Conservation (phyloP, 2,797 vertebrate genomes). For the Tarsius wallacei region DNA sequence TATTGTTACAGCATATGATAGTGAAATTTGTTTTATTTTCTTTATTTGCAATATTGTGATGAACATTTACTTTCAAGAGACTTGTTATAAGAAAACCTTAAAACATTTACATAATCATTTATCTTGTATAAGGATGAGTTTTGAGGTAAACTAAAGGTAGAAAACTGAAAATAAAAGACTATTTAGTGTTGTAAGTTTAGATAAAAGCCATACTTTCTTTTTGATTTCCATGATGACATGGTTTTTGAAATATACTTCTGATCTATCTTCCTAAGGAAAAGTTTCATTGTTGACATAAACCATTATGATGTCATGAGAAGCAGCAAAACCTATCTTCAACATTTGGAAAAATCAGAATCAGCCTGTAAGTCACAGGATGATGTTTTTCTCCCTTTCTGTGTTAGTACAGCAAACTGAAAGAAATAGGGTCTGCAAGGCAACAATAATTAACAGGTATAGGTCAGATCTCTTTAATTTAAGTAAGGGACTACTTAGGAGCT, state of each 20-base stretch:
- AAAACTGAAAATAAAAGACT: slow-evolving; percentile 20
- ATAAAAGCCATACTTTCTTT: slow-evolving; percentile 12
- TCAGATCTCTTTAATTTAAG: background rate
- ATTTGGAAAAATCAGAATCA: slow-evolving; percentile 48
- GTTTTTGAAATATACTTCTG: slow-evolving; percentile 48
- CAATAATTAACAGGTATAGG: background rate
- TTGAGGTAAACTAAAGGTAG: slow-evolving; percentile 46
- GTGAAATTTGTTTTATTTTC: slow-evolving; percentile 45
- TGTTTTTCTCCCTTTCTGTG: background rate
- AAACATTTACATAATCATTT: background rate
- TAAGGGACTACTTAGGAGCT: background rate
- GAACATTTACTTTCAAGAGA: slow-evolving; percentile 55
- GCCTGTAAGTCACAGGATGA: slow-evolving; percentile 1
- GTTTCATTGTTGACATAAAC: slow-evolving; percentile 57
- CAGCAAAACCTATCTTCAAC: background rate
- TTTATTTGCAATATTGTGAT: slow-evolving; percentile 39
- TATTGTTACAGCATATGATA: background rate
- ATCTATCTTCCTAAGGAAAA: slow-evolving; percentile 71
- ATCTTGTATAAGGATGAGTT: slow-evolving; percentile 15
- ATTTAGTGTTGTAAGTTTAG: slow-evolving; percentile 7
- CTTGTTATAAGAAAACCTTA: slow-evolving; percentile 34
- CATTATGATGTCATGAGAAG: slow-evolving; percentile 10
- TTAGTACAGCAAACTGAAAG: background rate
- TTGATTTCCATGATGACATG: background rate
- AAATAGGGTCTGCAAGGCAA: background rate